Evolutionary conservation across 2,888 invertebrate species (phyloP).

Genomic region (Pachycephus smyrnensis): DNA sequence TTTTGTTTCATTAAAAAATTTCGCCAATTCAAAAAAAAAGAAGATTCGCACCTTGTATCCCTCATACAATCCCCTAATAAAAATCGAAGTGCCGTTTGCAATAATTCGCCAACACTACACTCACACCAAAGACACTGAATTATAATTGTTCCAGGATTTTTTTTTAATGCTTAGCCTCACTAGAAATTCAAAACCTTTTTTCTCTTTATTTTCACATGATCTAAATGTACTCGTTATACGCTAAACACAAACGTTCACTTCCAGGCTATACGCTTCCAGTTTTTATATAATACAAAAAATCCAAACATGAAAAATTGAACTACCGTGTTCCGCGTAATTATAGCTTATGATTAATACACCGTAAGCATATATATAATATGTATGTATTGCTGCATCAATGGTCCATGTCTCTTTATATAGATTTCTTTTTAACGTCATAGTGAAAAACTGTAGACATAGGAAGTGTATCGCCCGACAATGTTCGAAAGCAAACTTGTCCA

Average conservation of each 20-base stretch:
- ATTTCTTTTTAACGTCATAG: constrained; percentile 9
- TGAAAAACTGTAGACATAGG: constrained; percentile 9
- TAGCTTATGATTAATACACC: constrained; percentile 12
- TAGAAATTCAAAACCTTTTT: constrained; percentile 1
- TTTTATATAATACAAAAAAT: constrained; percentile 6
- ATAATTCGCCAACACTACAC: constrained; percentile 2
- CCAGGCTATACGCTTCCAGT: constrained; percentile 10
- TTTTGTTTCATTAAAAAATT: background rate
- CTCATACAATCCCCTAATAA: background rate
- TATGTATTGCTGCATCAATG: constrained; percentile 21
- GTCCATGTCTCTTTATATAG: constrained; percentile 18
- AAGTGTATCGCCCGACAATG: constrained; percentile 18
- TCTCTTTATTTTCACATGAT: background rate
- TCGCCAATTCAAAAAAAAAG: background rate
- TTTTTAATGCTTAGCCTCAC: background rate
- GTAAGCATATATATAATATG: constrained; percentile 11
- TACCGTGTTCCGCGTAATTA: background rate
- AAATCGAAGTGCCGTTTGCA: constrained; percentile 4
- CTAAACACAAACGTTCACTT: constrained; percentile 7
- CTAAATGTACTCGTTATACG: background rate
- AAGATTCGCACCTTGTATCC: background rate
- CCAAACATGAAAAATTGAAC: constrained; percentile 11
- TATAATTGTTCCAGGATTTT: constrained; percentile 5
- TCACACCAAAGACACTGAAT: constrained; percentile 10
- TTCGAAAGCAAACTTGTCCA: constrained; percentile 9